Percentiles rank a stretch among this genome's conserved stretches.
Evolutionary conservation across 2,797 vertebrate genomes (phyloP).

Genomic region (Decapterus maruadsi): DNA sequence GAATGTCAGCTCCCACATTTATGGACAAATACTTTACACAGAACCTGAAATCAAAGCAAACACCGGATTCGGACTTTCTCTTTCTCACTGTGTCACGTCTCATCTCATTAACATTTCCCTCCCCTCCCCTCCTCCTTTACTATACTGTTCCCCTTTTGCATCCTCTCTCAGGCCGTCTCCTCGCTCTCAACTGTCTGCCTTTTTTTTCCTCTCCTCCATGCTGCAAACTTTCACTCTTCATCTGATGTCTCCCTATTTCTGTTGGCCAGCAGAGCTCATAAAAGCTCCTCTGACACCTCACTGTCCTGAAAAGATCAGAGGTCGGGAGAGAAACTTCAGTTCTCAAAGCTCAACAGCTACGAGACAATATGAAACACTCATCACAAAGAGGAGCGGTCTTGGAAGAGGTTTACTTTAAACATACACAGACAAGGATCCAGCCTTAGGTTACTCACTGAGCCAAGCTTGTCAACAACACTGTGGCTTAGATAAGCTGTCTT

Average conservation of each 20-base stretch:
- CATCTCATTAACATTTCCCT: conserved; percentile 41
- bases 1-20: conserved; percentile 71
- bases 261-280: conserved; percentile 52
- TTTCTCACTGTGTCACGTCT: conserved; percentile 59
- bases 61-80: conserved; percentile 35
- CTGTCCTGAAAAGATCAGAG: conserved; percentile 64
- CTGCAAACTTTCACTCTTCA: conserved; percentile 43
- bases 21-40: conserved; percentile 62
- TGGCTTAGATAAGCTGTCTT: conserved; percentile 67
- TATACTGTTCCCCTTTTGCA: conserved; percentile 25
- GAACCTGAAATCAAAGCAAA: conserved; percentile 66
- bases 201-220: conserved; percentile 15
- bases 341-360: conserved; percentile 69
- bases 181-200: conserved; percentile 35
- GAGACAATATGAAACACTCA: conserved; percentile 83
- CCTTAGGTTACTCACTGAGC: conserved; percentile 49
- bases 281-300: conserved; percentile 72
- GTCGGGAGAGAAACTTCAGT: conserved; percentile 51
- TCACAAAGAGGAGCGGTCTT: conserved; percentile 66
- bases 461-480: conserved; percentile 74
- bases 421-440: conserved; percentile 64
- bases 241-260: conserved; percentile 61
- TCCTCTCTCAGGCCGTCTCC: conserved; percentile 45
- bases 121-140: neutral
- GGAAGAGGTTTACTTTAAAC: conserved; percentile 75